Evolutionary conservation across 2,113 vertebrate species (phyloP).

Genomic region (Sterrhoptilus dennistouni): DNA sequence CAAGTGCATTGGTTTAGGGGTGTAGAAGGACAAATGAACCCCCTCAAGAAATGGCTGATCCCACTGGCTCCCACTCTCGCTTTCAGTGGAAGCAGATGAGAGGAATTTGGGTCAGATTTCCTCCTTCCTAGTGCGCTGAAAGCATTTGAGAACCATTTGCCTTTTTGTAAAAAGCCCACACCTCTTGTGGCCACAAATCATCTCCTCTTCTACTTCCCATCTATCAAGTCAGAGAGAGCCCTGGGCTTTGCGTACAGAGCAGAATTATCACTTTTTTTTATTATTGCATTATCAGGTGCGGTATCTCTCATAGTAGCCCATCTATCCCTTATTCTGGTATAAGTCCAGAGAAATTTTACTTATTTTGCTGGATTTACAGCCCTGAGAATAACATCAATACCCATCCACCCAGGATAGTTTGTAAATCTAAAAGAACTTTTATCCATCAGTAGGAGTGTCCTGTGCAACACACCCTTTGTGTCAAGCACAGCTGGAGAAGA

Average conservation of each 20-base stretch:
- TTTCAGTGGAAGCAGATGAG: background rate
- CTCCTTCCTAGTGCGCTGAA: background rate
- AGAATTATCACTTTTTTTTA: background rate
- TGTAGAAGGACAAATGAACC: background rate
- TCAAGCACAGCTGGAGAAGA: background rate
- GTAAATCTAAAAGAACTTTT: background rate
- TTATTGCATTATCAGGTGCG: background rate
- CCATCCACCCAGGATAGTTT: background rate
- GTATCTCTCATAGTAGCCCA: background rate
- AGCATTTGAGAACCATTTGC: background rate
- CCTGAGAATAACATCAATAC: background rate
- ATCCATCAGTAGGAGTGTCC: background rate
- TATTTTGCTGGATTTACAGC: background rate
- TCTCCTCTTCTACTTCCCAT: background rate
- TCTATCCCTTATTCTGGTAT: background rate
- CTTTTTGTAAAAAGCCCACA: background rate
- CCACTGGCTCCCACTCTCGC: background rate
- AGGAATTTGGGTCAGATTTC: background rate
- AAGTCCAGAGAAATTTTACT: background rate
- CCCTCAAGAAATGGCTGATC: background rate
- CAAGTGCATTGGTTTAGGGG: fast-evolving
- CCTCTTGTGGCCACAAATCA: background rate
- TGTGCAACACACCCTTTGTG: background rate
- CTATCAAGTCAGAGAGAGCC: background rate
- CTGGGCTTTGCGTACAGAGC: background rate